Percentiles rank a stretch among this genome's conserved stretches.
These are phyloP conservation scores for Ia io DNA, from an alignment of 2,113 vertebrate species.

Conservation along the genomic window DNA sequence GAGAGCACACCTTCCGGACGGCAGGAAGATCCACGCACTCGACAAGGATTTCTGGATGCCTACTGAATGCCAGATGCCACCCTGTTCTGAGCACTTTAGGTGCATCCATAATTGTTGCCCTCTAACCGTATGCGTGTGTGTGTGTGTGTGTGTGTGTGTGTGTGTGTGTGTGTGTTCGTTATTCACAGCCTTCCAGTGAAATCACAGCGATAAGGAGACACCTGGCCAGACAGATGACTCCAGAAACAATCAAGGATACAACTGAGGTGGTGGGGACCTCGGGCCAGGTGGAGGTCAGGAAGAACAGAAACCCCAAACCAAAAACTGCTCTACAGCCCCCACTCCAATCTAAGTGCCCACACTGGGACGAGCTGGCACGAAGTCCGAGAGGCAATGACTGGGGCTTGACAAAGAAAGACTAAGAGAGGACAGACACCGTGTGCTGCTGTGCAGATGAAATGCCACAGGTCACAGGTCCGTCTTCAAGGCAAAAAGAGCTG, in stretches of 20 bases:
- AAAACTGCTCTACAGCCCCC: background rate
- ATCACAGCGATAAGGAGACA: background rate
- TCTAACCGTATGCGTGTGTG: background rate
- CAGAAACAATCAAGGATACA: background rate
- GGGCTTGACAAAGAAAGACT: background rate
- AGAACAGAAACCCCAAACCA: background rate
- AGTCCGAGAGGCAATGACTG: background rate
- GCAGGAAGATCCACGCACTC: background rate
- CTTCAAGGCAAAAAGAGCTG: conserved; percentile 61
- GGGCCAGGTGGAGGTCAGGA: background rate
- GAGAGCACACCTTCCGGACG: background rate
- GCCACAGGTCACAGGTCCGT: background rate
- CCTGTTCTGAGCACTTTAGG: background rate
- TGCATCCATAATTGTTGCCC: background rate
- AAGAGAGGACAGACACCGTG: background rate
- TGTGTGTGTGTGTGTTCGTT: background rate
- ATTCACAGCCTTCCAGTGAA: background rate
- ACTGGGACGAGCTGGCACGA: background rate
- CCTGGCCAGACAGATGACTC: background rate
- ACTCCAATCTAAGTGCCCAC: background rate
- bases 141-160: too few species aligned
- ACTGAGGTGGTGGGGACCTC: background rate
- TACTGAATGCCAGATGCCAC: background rate
- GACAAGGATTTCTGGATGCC: background rate
- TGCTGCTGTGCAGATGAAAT: background rate